Conservation (phyloP, 2,888 invertebrate species). For the Alsophila aescularia region DNA sequence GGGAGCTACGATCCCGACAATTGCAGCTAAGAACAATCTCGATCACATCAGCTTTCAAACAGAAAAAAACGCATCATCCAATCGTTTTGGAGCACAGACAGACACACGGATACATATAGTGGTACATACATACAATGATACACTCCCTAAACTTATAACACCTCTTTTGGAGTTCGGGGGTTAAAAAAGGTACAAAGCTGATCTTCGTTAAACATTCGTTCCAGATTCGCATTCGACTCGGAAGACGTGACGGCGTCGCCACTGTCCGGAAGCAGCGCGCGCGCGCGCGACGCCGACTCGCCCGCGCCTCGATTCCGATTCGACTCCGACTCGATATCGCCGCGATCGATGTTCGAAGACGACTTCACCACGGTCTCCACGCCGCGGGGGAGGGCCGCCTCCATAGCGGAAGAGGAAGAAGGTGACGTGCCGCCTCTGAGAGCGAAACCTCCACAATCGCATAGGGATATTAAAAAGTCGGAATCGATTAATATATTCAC, state of each 20-base stretch:
- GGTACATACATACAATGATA: no score
- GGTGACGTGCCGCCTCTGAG: slow-evolving; percentile 68
- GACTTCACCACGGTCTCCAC: slow-evolving; percentile 85
- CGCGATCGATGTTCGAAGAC: slow-evolving; percentile 86
- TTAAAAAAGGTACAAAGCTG: no score
- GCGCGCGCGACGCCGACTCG: slow-evolving; percentile 62
- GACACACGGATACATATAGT: no score
- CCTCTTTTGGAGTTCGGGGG: no score
- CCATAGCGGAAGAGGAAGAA: slow-evolving; percentile 79
- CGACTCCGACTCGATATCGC: slow-evolving; percentile 77
- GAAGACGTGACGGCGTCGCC: slow-evolving; percentile 71
- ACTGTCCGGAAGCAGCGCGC: slow-evolving; percentile 61
- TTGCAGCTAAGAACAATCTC: no score
- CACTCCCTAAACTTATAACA: no score
- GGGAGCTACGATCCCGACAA: no score
- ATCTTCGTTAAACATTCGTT: background rate
- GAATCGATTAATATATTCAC: slow-evolving; percentile 96
- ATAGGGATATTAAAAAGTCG: slow-evolving; percentile 91
- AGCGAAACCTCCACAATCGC: slow-evolving; percentile 63
- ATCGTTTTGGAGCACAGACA: no score
- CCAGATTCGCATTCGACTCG: slow-evolving; percentile 71
- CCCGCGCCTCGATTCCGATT: slow-evolving; percentile 69
- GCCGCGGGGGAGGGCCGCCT: slow-evolving; percentile 70
- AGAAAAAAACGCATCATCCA: no score
- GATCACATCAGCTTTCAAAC: no score